Percentiles rank a stretch among this genome's conserved stretches.
These are phyloP conservation scores for Atrichornis clamosus DNA, from an alignment of 2,113 vertebrate genomes.

Conservation along the genomic window DNA sequence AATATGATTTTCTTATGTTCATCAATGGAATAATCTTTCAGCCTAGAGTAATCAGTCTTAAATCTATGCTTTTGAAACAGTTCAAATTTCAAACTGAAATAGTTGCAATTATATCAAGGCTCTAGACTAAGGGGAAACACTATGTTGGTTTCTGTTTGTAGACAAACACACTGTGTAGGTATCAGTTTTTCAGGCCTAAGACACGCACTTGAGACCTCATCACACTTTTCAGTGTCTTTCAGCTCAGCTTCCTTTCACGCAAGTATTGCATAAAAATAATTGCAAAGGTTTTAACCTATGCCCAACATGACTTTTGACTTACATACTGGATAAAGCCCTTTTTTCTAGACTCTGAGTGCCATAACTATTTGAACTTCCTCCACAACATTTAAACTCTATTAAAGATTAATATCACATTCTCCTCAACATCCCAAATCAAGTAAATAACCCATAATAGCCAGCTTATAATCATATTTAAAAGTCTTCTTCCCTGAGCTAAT, in stretches of 20 bases:
- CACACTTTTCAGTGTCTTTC: not conserved
- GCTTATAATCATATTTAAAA: constrained; percentile 20
- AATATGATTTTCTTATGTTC: not conserved
- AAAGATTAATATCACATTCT: constrained; percentile 5
- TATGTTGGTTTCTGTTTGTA: not conserved
- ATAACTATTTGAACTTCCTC: not conserved
- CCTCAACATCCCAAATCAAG: constrained; percentile 6
- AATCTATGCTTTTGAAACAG: not conserved
- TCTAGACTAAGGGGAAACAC: not conserved
- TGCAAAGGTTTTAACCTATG: not conserved
- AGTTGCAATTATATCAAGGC: not conserved
- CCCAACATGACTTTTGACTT: not conserved
- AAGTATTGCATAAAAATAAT: not conserved
- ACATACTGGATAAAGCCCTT: not conserved
- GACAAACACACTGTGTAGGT: not conserved
- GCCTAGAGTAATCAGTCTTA: not conserved
- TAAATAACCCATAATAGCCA: not conserved
- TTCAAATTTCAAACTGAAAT: not conserved
- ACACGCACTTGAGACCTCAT: not conserved
- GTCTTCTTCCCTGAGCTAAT: not conserved
- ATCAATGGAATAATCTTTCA: not conserved
- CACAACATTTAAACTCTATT: not conserved
- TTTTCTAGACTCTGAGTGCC: not conserved
- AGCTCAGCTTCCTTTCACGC: not conserved
- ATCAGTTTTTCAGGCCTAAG: not conserved